Conservation (phyloP, 2,113 vertebrate species). For the Cichladusa arquata region DNA sequence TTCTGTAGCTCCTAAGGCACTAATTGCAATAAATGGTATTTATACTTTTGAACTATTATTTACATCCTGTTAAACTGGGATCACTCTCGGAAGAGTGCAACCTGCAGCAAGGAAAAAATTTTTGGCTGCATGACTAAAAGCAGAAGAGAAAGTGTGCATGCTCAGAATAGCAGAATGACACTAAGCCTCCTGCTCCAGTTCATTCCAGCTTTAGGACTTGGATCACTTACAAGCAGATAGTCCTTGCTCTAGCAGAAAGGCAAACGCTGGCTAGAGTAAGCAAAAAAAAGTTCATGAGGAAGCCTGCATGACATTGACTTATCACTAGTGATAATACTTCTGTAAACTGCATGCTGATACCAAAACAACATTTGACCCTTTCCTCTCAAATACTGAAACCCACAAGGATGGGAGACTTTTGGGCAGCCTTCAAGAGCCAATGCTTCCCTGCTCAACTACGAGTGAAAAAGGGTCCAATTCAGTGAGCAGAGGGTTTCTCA, state of each 20-base stretch:
- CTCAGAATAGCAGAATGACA: neutral
- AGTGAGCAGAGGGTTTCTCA: neutral
- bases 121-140: neutral
- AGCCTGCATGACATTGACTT: neutral
- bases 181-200: neutral
- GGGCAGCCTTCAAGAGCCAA: neutral
- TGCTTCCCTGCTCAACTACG: neutral
- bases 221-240: neutral
- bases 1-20: neutral
- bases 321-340: neutral
- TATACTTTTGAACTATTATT: neutral
- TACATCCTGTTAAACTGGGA: neutral
- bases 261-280: neutral
- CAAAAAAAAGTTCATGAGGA: neutral
- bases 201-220: neutral
- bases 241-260: neutral
- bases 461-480: neutral
- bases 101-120: neutral
- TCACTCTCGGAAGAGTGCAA: neutral
- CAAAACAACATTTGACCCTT: neutral
- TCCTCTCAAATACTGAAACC: neutral
- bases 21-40: neutral
- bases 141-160: neutral
- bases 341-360: neutral
- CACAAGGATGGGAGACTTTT: neutral